Percentiles rank a stretch among this genome's conserved stretches.
These are phyloP conservation scores for Agrochola lychnidis DNA, from an alignment of 2,888 invertebrate species.

Conservation along the genomic window DNA sequence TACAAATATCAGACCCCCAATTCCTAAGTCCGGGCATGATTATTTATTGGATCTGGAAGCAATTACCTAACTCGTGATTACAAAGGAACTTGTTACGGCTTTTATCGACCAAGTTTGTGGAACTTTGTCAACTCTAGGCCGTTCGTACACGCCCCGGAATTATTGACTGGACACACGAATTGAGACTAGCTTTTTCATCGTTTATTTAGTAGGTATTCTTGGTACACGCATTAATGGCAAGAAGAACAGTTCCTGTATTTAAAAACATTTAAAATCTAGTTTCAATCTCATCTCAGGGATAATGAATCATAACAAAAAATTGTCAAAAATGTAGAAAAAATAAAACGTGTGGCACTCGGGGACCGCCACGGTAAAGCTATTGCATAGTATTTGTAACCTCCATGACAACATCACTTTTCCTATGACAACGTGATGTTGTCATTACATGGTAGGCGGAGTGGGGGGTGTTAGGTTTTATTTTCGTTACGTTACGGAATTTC, in stretches of 20 bases:
- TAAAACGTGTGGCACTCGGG: too few relatives aligned
- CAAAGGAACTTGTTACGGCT: slow-evolving; percentile 49
- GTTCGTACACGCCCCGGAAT: slow-evolving; percentile 18
- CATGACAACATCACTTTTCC: too few relatives aligned
- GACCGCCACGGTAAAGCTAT: too few relatives aligned
- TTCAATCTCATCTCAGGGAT: background rate
- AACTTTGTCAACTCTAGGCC: slow-evolving; percentile 50
- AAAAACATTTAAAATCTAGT: background rate
- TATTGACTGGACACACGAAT: slow-evolving; percentile 38
- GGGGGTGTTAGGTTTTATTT: too few relatives aligned
- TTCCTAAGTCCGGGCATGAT: slow-evolving; percentile 33
- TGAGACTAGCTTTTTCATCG: background rate
- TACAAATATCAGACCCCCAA: slow-evolving; percentile 38
- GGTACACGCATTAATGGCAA: background rate
- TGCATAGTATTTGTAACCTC: too few relatives aligned
- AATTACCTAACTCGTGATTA: slow-evolving; percentile 61
- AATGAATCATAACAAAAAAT: background rate
- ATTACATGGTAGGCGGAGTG: too few relatives aligned
- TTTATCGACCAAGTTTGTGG: slow-evolving; percentile 51
- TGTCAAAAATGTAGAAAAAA: too few relatives aligned
- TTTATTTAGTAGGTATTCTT: background rate
- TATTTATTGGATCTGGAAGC: slow-evolving; percentile 61
- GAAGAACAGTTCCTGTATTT: background rate
- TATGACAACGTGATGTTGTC: too few relatives aligned
- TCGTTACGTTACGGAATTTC: too few relatives aligned